phyloP scores from a whole-genome alignment of 2,113 vertebrate species.

The Columba livia region DNA sequence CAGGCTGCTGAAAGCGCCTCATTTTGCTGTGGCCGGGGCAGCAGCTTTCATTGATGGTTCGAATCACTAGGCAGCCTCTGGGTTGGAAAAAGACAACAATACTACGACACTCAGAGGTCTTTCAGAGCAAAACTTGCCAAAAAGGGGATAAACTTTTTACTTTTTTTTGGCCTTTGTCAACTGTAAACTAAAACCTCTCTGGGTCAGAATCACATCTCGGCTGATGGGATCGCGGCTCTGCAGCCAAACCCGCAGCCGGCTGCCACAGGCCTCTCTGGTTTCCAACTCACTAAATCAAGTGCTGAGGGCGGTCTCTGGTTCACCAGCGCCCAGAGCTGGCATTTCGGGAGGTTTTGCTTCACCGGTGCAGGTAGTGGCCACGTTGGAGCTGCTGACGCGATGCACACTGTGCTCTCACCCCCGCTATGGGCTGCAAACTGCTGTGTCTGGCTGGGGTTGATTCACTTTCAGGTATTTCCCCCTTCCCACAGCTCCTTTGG shows the following conservation, averaged over 20 bases:
- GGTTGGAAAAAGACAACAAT: conserved; percentile 28
- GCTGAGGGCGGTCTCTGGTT: neutral
- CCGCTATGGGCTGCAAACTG: neutral
- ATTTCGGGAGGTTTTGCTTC: neutral
- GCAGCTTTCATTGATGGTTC: conserved; percentile 34
- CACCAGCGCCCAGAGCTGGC: neutral
- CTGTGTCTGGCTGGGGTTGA: neutral
- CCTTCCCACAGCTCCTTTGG: neutral
- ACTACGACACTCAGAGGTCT: neutral
- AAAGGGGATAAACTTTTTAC: neutral
- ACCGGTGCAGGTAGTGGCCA: neutral
- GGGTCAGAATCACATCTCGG: neutral
- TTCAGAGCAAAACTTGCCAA: neutral
- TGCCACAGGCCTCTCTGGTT: neutral
- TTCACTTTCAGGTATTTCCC: neutral
- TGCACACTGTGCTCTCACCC: rapidly evolving
- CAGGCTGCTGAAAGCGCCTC: conserved; percentile 32
- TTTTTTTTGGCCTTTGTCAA: neutral
- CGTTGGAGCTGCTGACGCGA: neutral
- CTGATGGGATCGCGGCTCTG: neutral
- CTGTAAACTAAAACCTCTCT: neutral
- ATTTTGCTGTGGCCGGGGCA: conserved; percentile 16
- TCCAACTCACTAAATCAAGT: neutral
- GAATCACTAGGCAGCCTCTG: conserved; percentile 3
- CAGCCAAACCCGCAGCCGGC: neutral